Conservation (phyloP, 2,797 vertebrate genomes). For the Benthosema pterotum region DNA sequence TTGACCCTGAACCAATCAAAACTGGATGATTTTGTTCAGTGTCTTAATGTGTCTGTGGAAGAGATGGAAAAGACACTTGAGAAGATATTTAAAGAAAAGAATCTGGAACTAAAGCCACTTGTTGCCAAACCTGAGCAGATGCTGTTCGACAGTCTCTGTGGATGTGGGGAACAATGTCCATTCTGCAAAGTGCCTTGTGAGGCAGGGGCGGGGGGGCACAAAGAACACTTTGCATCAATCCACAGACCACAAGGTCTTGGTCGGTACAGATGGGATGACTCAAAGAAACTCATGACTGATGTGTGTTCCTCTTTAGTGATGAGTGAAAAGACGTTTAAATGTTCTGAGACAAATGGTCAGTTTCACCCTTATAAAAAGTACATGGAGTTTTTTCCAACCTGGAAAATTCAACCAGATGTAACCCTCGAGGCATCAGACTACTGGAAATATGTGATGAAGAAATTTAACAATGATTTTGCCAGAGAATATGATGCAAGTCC, state of each 20-base stretch:
- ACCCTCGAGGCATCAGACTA: constrained; percentile 72
- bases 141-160: constrained; percentile 63
- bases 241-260: constrained; percentile 63
- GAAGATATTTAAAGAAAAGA: neutral
- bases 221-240: constrained; percentile 50
- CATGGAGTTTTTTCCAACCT: constrained; percentile 43
- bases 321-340: accelerated
- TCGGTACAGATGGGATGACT: accelerated
- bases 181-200: constrained; percentile 72
- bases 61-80: constrained; percentile 37
- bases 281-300: constrained; percentile 4
- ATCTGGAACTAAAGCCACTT: constrained; percentile 38
- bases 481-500: constrained; percentile 1
- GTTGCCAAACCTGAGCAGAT: constrained; percentile 58
- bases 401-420: constrained; percentile 68
- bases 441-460: constrained; percentile 77
- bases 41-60: constrained; percentile 33
- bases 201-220: constrained; percentile 50
- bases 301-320: constrained; percentile 55
- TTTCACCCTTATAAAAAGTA: constrained; percentile 62
- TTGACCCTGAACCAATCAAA: constrained; percentile 58
- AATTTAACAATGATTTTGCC: constrained; percentile 66
- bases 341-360: accelerated
- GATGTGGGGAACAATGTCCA: constrained; percentile 74
- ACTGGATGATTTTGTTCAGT: constrained; percentile 51